These are phyloP conservation scores for Hyla sarda DNA, from an alignment of 2,113 vertebrate genomes.

Conservation along the genomic window DNA sequence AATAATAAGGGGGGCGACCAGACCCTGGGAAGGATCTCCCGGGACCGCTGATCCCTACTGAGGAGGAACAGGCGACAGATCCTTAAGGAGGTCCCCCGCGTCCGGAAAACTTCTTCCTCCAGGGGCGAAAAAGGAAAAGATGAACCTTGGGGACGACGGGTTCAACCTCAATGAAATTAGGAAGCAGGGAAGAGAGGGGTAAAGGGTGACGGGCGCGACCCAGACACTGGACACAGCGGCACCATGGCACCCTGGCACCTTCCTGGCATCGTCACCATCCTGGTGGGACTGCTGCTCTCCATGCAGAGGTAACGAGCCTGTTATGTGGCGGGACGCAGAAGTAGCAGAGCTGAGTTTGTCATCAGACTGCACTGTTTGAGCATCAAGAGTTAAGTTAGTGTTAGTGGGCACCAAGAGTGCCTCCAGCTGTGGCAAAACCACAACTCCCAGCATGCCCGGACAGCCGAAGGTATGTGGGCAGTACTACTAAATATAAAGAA, in stretches of 20 bases:
- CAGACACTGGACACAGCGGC: background rate
- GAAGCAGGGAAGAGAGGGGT: conserved; percentile 40
- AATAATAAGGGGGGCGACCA: background rate
- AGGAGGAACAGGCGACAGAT: background rate
- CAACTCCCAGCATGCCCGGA: no score
- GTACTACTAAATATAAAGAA: no score
- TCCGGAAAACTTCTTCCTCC: no score
- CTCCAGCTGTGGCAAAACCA: no score
- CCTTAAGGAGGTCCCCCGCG: no score
- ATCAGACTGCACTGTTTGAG: no score
- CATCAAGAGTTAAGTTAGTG: no score
- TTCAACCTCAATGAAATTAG: conserved; percentile 34
- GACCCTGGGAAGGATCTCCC: background rate
- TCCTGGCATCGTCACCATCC: conserved; percentile 18
- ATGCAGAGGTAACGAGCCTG: conserved; percentile 45
- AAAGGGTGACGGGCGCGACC: conserved; percentile 28
- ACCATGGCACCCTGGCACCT: conserved; percentile 42
- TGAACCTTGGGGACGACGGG: conserved; percentile 10
- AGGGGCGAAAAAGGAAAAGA: no score
- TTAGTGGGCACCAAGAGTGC: no score
- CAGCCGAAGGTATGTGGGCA: no score
- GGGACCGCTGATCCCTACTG: background rate
- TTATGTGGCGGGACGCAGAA: background rate
- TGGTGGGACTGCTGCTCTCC: conserved; percentile 37
- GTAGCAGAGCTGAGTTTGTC: background rate